These are phyloP conservation scores for Paradoxurus hermaphroditus DNA, from an alignment of 2,113 vertebrate species.

Conservation along the genomic window DNA sequence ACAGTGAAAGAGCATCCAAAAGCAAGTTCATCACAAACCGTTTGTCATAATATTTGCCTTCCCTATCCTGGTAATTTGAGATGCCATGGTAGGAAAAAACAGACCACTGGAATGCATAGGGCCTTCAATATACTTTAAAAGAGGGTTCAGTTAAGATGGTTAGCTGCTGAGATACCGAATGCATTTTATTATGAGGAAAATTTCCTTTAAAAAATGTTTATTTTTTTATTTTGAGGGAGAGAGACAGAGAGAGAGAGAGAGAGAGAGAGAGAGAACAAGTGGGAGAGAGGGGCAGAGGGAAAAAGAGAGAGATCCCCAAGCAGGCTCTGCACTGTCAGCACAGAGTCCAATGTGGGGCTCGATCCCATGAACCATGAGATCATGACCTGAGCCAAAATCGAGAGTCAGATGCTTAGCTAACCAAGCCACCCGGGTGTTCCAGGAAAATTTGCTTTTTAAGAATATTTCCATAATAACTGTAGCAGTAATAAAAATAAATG, in stretches of 20 bases:
- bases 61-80: not conserved
- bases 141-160: not conserved
- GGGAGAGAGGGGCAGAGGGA: too few relatives aligned
- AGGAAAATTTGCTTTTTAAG: conserved; percentile 29
- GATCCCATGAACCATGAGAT: too few relatives aligned
- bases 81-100: not conserved
- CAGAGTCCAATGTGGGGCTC: too few relatives aligned
- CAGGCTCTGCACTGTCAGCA: too few relatives aligned
- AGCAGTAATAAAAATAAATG: conserved; percentile 22
- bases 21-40: not conserved
- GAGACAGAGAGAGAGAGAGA: too few relatives aligned
- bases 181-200: conserved; percentile 36
- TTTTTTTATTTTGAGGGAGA: too few relatives aligned
- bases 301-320: too few relatives aligned
- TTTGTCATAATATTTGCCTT: not conserved
- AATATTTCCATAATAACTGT: not conserved
- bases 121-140: not conserved
- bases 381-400: too few relatives aligned
- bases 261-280: too few relatives aligned
- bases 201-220: not conserved
- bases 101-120: not conserved
- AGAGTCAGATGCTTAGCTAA: too few relatives aligned
- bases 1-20: not conserved
- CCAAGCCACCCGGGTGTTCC: too few relatives aligned
- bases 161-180: conserved; percentile 3